Evolutionary conservation across 2,113 vertebrate species (phyloP).

Genomic region (Pteronura brasiliensis): DNA sequence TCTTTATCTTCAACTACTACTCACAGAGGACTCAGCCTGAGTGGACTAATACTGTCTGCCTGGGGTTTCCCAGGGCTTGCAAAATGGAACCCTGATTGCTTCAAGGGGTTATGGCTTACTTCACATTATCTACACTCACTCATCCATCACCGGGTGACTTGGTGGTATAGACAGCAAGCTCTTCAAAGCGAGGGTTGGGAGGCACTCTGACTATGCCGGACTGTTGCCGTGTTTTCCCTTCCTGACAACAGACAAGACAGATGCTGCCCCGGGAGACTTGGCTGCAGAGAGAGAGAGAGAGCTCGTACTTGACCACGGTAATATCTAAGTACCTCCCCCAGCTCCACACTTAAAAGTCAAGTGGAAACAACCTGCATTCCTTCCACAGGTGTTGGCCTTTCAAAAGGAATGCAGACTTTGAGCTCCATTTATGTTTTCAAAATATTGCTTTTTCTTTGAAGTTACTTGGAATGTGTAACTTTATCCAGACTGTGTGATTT

Average conservation of each 20-base stretch:
- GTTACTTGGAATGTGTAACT: slow-evolving; percentile 68
- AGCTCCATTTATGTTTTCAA: slow-evolving; percentile 74
- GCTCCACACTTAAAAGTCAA: slow-evolving; percentile 57
- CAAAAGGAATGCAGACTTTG: slow-evolving; percentile 74
- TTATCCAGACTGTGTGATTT: slow-evolving; percentile 47
- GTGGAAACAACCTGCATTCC: slow-evolving; percentile 67
- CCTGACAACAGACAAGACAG: neutral
- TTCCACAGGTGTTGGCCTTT: slow-evolving; percentile 72
- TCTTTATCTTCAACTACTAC: neutral
- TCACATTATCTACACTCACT: neutral
- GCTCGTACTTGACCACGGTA: neutral
- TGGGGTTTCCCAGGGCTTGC: slow-evolving; percentile 1
- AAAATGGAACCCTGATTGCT: slow-evolving; percentile 6
- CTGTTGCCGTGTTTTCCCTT: neutral
- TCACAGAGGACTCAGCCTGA: slow-evolving; percentile 37
- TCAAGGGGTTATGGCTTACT: neutral
- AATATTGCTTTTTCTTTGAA: slow-evolving; percentile 76
- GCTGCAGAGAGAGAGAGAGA: neutral
- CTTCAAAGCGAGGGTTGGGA: neutral
- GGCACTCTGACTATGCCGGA: neutral
- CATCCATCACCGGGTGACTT: neutral
- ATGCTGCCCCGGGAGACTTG: neutral
- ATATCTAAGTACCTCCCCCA: neutral
- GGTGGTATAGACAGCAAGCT: neutral
- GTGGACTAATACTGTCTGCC: neutral